Evolutionary conservation across 2,888 invertebrate genomes (phyloP).

Genomic region (Agrotis ipsilon): DNA sequence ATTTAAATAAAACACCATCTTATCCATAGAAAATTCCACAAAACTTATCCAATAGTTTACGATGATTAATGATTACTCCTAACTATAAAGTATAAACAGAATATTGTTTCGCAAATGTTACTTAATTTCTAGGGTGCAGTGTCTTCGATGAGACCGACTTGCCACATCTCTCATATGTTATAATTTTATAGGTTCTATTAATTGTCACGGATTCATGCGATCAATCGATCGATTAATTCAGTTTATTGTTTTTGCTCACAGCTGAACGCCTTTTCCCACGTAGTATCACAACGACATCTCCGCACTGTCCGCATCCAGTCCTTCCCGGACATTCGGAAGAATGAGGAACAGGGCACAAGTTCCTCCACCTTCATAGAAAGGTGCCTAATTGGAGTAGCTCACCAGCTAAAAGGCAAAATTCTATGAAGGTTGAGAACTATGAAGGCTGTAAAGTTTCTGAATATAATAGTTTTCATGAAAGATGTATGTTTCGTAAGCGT

Average conservation of each 20-base stretch:
- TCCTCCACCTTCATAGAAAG: background rate
- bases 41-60: conserved; percentile 46
- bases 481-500: background rate
- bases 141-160: background rate
- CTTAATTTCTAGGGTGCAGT: conserved; percentile 24
- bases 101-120: conserved; percentile 29
- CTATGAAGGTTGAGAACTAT: background rate
- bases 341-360: background rate
- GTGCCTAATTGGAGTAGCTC: too few species aligned
- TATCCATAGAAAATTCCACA: conserved; percentile 16
- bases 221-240: too few species aligned
- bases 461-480: background rate
- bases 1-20: conserved; percentile 9
- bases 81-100: conserved; percentile 18
- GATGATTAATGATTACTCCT: conserved; percentile 55
- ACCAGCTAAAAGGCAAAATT: too few species aligned
- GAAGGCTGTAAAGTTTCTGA: background rate
- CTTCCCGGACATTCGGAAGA: background rate
- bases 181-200: background rate
- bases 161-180: background rate
- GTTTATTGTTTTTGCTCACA: background rate
- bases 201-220: too few species aligned
- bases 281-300: background rate
- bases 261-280: background rate
- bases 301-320: background rate